phyloP scores from a whole-genome alignment of 1,140 invertebrate species.

The Drosophila pachea region DNA sequence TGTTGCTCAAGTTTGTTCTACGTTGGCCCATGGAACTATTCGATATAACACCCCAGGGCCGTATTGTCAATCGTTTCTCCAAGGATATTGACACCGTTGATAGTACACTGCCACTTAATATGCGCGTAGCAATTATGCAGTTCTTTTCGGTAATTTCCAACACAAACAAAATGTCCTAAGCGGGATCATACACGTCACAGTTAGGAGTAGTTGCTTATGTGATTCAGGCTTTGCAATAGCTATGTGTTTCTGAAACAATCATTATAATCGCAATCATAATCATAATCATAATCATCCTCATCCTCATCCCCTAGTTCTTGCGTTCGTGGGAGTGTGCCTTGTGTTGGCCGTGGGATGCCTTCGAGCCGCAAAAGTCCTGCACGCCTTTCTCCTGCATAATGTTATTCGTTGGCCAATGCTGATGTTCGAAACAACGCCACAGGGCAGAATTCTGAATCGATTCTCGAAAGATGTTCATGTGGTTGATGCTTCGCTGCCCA shows the following conservation, averaged over 20 bases:
- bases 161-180: background rate
- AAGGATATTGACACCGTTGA: constrained; percentile 87
- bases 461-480: constrained; percentile 86
- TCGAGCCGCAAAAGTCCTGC: background rate
- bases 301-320: constrained; percentile 11
- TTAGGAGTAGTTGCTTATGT: too few species aligned
- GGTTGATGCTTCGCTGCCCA: constrained; percentile 81
- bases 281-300: background rate
- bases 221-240: too few species aligned
- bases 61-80: constrained; percentile 87
- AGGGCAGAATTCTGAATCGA: constrained; percentile 86
- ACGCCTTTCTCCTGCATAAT: background rate
- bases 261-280: background rate
- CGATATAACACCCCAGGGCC: constrained; percentile 87
- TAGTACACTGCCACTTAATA: constrained; percentile 79
- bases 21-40: constrained; percentile 87
- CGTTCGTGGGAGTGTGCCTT: constrained; percentile 67
- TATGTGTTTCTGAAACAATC: too few species aligned
- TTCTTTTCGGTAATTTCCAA: constrained; percentile 72
- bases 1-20: constrained; percentile 83
- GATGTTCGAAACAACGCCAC: constrained; percentile 88
- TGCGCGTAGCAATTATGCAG: constrained; percentile 74
- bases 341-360: constrained; percentile 77
- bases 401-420: constrained; percentile 79
- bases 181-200: too few species aligned